Evolutionary conservation across 2,888 invertebrate species (phyloP).

Genomic region (Drosophila mayaguana): DNA sequence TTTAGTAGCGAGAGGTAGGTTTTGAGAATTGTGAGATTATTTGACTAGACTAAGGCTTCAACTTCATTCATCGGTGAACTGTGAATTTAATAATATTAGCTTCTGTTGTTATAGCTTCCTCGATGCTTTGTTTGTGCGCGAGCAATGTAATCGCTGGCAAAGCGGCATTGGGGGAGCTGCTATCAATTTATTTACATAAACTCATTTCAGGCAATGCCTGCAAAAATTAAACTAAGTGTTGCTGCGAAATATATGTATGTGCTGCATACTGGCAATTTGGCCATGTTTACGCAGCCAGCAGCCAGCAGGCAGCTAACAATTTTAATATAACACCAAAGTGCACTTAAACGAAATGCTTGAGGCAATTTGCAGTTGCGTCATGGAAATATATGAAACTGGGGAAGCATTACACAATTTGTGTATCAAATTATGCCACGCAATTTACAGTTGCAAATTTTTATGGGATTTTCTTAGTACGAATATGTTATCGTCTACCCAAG

Average conservation of each 20-base stretch:
- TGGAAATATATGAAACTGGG: slow-evolving; percentile 26
- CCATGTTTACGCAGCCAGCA: slow-evolving; percentile 8
- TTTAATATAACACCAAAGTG: slow-evolving; percentile 62
- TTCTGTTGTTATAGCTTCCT: not conserved
- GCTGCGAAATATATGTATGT: not conserved
- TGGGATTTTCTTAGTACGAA: slow-evolving; percentile 12
- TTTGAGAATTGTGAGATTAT: not conserved
- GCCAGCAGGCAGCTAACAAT: slow-evolving; percentile 22
- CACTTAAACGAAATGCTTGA: slow-evolving; percentile 54
- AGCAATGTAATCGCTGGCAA: slow-evolving; percentile 1
- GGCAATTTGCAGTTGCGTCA: slow-evolving; percentile 43
- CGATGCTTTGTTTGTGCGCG: not conserved
- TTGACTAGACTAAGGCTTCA: not conserved
- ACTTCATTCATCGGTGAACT: not conserved
- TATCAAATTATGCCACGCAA: slow-evolving; percentile 9
- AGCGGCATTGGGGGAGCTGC: not conserved
- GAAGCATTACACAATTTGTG: slow-evolving; percentile 34
- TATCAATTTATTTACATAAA: slow-evolving; percentile 22
- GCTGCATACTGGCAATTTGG: slow-evolving; percentile 31
- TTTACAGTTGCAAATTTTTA: slow-evolving; percentile 20
- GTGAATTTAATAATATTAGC: not conserved
- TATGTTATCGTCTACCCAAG: slow-evolving; percentile 24
- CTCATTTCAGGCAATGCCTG: slow-evolving; percentile 7
- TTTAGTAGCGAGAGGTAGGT: too few species aligned
- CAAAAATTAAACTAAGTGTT: slow-evolving; percentile 37